phyloP scores from a whole-genome alignment of 2,797 vertebrate species.

The Capromys pilorides region DNA sequence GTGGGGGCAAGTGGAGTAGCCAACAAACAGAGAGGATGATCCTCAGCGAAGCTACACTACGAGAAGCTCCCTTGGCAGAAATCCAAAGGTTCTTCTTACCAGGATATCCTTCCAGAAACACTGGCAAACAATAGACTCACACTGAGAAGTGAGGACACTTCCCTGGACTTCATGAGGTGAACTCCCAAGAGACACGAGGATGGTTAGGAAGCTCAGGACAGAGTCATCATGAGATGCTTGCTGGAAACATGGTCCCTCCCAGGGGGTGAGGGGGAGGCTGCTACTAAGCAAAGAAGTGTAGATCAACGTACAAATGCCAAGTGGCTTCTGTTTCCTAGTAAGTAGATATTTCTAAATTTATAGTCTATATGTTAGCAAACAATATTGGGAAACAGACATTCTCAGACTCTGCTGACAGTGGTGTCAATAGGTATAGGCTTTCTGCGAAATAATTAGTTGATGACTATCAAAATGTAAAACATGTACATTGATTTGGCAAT shows the following conservation, averaged over 20 bases:
- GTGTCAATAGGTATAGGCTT: background rate
- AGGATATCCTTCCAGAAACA: background rate
- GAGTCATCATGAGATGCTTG: background rate
- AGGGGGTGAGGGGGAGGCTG: too few relatives aligned
- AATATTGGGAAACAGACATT: background rate
- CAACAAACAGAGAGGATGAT: background rate
- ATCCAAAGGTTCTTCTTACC: background rate
- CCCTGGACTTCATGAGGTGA: background rate
- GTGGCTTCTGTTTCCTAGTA: background rate
- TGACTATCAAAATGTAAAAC: background rate
- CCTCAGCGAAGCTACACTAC: background rate
- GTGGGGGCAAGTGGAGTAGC: background rate
- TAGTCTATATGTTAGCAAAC: background rate
- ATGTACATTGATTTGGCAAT: background rate
- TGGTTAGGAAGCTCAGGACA: background rate
- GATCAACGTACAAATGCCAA: background rate
- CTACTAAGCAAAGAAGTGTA: background rate
- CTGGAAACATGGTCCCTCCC: background rate
- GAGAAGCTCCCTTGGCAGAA: background rate
- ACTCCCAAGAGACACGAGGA: background rate
- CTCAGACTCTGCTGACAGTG: background rate
- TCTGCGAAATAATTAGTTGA: background rate
- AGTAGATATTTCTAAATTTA: constrained; percentile 18
- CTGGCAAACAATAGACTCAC: background rate
- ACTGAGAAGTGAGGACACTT: background rate